These are phyloP conservation scores for Zoanthus sansibaricus DNA, from an alignment of 92 coral and sea anemone species.

Conservation along the genomic window DNA sequence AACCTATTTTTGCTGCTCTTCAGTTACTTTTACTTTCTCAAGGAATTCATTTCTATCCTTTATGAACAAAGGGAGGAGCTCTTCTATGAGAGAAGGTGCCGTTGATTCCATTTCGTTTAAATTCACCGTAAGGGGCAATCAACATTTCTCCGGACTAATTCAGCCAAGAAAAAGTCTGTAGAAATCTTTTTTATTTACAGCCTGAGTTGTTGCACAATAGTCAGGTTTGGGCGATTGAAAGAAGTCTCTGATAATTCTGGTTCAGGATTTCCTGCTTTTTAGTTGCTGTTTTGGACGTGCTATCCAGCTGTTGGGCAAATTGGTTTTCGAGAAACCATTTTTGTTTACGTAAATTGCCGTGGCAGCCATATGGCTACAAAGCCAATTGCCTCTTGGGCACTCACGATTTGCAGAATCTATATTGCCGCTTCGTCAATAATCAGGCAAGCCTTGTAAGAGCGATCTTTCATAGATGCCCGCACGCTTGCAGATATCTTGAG, in stretches of 20 bases:
- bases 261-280: slow-evolving; percentile 24
- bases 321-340: slow-evolving; percentile 49
- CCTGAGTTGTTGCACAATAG: slow-evolving; percentile 44
- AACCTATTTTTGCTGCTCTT: slow-evolving; percentile 42
- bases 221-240: slow-evolving; percentile 41
- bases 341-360: slow-evolving; percentile 43
- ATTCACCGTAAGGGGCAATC: slow-evolving; percentile 41
- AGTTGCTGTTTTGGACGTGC: too few species aligned
- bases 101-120: slow-evolving; percentile 5
- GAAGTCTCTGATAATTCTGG: slow-evolving; percentile 35
- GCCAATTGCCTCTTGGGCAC: slow-evolving; percentile 50
- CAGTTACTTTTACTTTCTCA: slow-evolving; percentile 49
- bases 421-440: slow-evolving; percentile 19
- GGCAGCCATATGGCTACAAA: slow-evolving; percentile 57
- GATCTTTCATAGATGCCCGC: slow-evolving; percentile 55
- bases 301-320: slow-evolving; percentile 31
- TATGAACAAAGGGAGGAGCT: slow-evolving; percentile 42
- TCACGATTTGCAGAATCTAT: slow-evolving; percentile 4
- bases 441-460: slow-evolving; percentile 27
- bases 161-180: slow-evolving; percentile 27
- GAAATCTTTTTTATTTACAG: neutral
- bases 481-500: slow-evolving; percentile 39
- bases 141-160: slow-evolving; percentile 12
- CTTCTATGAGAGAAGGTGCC: slow-evolving; percentile 31
- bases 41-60: slow-evolving; percentile 23